Evolutionary conservation across 2,888 invertebrate species (phyloP).

Genomic region (Pollenia labialis): DNA sequence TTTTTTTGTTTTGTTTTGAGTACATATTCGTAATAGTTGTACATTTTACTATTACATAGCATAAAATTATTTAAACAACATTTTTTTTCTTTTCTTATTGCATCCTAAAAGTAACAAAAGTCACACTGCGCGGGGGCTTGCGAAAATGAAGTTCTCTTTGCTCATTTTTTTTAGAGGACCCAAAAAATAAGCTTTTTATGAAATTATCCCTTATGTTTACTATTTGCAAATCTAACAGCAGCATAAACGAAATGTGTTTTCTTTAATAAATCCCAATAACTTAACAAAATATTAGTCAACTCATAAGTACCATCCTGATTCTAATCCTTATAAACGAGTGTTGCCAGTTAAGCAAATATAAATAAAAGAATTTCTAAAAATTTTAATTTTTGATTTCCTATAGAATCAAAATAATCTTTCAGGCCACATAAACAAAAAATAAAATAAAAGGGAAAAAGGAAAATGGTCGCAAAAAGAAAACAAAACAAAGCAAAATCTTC

Average conservation of each 20-base stretch:
- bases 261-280: neutral
- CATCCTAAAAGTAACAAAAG: too few species aligned
- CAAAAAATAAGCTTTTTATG: neutral
- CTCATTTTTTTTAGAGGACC: neutral
- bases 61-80: too few species aligned
- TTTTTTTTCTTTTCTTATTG: too few species aligned
- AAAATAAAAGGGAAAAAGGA: neutral
- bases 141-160: too few species aligned
- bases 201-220: neutral
- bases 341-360: slow-evolving; percentile 32
- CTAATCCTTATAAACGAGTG: slow-evolving; percentile 1
- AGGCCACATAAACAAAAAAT: slow-evolving; percentile 34
- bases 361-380: slow-evolving; percentile 5
- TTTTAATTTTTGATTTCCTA: slow-evolving; percentile 5
- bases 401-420: slow-evolving; percentile 39
- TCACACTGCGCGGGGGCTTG: too few species aligned
- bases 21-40: too few species aligned
- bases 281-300: slow-evolving; percentile 7
- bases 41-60: too few species aligned
- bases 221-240: too few species aligned
- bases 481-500: neutral
- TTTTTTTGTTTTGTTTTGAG: too few species aligned
- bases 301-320: slow-evolving; percentile 12
- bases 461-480: slow-evolving; percentile 37
- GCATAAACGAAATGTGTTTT: too few species aligned